A percentile compares a stretch with the other conserved stretches of the same genome.
Evolutionary conservation across 2,113 vertebrate species (phyloP).

Genomic region (Chionomys nivalis): DNA sequence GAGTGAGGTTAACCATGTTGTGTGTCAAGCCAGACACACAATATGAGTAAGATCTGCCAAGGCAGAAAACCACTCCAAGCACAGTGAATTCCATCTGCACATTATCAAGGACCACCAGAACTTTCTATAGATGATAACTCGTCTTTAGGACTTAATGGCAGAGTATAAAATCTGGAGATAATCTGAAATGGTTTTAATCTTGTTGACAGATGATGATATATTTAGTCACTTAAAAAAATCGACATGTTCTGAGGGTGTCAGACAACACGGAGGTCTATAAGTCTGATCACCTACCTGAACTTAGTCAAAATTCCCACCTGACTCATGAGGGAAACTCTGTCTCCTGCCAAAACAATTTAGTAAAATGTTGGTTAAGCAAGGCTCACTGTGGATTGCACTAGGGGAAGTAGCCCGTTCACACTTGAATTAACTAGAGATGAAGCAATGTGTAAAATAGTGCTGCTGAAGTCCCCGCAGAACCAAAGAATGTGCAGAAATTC

Average conservation of each 20-base stretch:
- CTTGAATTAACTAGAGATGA: conserved; percentile 32
- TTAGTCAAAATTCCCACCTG: conserved; percentile 49
- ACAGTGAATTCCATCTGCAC: not conserved
- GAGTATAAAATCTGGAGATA: not conserved
- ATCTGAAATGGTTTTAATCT: not conserved
- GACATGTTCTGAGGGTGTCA: not conserved
- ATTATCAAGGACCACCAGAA: not conserved
- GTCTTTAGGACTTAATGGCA: not conserved
- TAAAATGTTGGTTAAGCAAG: conserved; percentile 45
- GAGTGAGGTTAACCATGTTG: not conserved
- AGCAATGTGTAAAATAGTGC: not conserved
- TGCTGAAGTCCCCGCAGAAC: not conserved
- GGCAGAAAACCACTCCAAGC: not conserved
- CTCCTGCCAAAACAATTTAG: conserved; percentile 44
- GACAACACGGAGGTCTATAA: not conserved
- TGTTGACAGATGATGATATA: not conserved
- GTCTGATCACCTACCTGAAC: conserved; percentile 7
- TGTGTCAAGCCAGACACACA: not conserved
- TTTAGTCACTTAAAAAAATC: conserved; percentile 26
- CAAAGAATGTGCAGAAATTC: conserved; percentile 17
- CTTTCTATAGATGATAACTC: not conserved
- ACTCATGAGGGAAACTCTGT: conserved; percentile 39
- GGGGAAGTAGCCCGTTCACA: not conserved
- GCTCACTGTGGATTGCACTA: not conserved
- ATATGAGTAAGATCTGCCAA: conserved; percentile 18